A percentile compares a stretch with the other conserved stretches of the same genome.
Conservation (phyloP, 1,140 invertebrate genomes). For the Paralvinella palmiformis region DNA sequence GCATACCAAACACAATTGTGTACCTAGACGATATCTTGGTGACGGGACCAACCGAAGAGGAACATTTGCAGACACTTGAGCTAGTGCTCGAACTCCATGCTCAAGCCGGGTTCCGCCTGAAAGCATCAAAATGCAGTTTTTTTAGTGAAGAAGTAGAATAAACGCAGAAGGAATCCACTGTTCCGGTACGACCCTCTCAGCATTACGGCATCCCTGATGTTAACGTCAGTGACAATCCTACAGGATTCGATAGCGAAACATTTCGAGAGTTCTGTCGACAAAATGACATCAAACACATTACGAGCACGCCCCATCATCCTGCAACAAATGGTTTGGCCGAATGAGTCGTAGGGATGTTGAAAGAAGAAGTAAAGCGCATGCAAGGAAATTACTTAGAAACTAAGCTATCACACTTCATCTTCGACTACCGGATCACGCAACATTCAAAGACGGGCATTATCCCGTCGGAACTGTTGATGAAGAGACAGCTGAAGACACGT, state of each 20-base stretch:
- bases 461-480: not conserved
- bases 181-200: not conserved
- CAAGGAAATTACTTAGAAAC: not conserved
- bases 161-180: not conserved
- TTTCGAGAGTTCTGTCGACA: constrained; percentile 27
- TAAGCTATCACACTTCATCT: not conserved
- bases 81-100: not conserved
- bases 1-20: constrained; percentile 18
- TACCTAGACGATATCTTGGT: constrained; percentile 23
- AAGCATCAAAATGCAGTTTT: constrained; percentile 8
- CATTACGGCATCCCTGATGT: not conserved
- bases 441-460: not conserved
- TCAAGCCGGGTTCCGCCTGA: constrained; percentile 11
- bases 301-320: constrained; percentile 29
- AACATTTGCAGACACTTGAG: constrained; percentile 12
- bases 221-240: constrained; percentile 30
- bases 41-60: constrained; percentile 20
- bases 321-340: constrained; percentile 32
- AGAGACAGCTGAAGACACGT: not conserved
- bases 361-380: constrained; percentile 1
- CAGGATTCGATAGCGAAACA: constrained; percentile 23
- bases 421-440: not conserved
- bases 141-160: constrained; percentile 11
- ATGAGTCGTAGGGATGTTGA: constrained; percentile 26
- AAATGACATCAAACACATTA: constrained; percentile 25